Conservation (phyloP, 2,797 vertebrate genomes). For the Mus spretus region DNA sequence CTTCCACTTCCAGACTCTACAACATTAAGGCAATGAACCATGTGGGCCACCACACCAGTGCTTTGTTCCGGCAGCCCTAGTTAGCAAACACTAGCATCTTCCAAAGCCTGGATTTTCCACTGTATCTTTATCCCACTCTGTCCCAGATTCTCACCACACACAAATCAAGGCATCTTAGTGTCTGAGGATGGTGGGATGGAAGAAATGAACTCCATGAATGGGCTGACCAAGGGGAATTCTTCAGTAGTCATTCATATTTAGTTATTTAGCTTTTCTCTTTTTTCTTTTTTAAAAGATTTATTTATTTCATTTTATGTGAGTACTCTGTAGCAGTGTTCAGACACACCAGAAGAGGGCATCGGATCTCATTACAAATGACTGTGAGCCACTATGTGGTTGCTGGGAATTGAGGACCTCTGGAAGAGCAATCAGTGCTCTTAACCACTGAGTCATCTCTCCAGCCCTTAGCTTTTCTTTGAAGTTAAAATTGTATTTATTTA, state of each 20-base stretch:
- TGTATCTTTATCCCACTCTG: background rate
- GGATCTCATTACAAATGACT: too few relatives aligned
- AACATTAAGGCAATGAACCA: background rate
- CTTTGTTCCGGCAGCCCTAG: background rate
- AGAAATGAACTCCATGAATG: background rate
- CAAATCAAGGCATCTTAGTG: background rate
- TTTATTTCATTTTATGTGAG: too few relatives aligned
- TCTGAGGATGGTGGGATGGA: background rate
- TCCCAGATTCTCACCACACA: background rate
- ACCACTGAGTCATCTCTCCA: too few relatives aligned
- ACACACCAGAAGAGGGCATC: too few relatives aligned
- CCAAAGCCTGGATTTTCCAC: fast-evolving
- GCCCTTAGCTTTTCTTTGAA: background rate
- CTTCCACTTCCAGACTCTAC: background rate
- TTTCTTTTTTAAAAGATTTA: too few relatives aligned
- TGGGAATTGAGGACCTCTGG: too few relatives aligned
- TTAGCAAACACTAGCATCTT: background rate
- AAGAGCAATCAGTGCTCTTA: too few relatives aligned
- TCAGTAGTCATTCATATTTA: background rate
- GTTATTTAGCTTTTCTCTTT: background rate
- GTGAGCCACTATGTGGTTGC: too few relatives aligned
- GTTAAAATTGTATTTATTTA: background rate
- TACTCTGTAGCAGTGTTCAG: too few relatives aligned
- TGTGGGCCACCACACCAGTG: too few relatives aligned
- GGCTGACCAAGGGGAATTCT: background rate